Conservation (phyloP, 2,888 invertebrate species). For the Pilophorus perplexus region DNA sequence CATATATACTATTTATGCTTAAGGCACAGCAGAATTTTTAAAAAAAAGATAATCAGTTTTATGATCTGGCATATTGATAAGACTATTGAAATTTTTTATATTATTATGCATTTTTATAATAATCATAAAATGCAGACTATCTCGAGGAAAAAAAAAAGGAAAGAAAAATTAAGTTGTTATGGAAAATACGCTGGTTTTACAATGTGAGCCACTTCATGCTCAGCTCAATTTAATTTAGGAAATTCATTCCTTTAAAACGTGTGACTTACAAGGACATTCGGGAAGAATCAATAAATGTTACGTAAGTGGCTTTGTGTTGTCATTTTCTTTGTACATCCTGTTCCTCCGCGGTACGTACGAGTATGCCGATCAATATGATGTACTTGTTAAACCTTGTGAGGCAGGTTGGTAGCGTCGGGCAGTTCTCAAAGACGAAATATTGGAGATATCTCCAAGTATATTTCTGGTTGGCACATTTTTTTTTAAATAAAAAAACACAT, state of each 20-base stretch:
- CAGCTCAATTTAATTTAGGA: slow-evolving; percentile 45
- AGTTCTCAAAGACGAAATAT: too few species aligned
- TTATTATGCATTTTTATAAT: slow-evolving; percentile 41
- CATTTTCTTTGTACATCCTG: not conserved
- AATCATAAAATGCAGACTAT: slow-evolving; percentile 40
- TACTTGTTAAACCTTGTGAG: too few species aligned
- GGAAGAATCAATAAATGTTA: slow-evolving; percentile 42
- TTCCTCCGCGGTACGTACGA: too few species aligned
- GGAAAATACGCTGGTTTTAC: slow-evolving; percentile 38
- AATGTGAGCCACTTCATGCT: slow-evolving; percentile 41
- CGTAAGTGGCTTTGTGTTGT: slow-evolving; percentile 28
- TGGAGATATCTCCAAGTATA: too few species aligned
- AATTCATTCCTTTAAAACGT: slow-evolving; percentile 41
- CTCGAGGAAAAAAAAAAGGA: slow-evolving; percentile 14
- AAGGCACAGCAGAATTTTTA: slow-evolving; percentile 41
- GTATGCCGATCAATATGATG: too few species aligned
- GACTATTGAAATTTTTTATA: slow-evolving; percentile 39
- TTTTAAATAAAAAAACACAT: too few species aligned
- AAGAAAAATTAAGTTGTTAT: slow-evolving; percentile 34
- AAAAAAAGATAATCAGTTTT: slow-evolving; percentile 37
- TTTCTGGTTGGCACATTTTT: too few species aligned
- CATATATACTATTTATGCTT: slow-evolving; percentile 39
- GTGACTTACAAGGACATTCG: slow-evolving; percentile 42
- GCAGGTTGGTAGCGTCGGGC: too few species aligned
- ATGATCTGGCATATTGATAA: slow-evolving; percentile 41